Base-by-base conservation (phyloP, 1,140 invertebrate species). In the Kradibia gibbosae region DNA sequence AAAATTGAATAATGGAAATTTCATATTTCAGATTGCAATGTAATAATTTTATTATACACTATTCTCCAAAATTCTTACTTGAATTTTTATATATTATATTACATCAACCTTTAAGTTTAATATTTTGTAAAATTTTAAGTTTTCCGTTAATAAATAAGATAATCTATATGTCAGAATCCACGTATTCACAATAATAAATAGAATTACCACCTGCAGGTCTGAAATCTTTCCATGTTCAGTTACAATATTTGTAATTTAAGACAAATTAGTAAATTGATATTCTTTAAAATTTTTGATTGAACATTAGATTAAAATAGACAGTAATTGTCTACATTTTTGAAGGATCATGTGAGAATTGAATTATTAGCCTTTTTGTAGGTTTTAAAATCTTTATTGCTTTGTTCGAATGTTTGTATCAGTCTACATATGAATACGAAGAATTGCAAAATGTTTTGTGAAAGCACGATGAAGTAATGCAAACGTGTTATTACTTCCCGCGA, bases 401-500 rank as follows among this genome's bases (percentile, higher is more conserved):
- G 20, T 65, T 34, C 10, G n/a, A 15, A 34, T 65, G 28, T 34
- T 65, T 65, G 34, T 65, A 65, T 65, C 31, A 15, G 15, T 65
- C 60, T 20, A 36, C 28, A 8, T 8, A 60, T 1, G 15, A 65
- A 36, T 65, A 65, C 60, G 1, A 10, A 28, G 31, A 20, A 65
- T 65, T 65, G 13, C 31, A 34, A 65, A 65, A 65, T 65, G 31
- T 65, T 65, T 65, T 65, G 60, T 25, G 31, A 36, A 65, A 65
- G 8, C 31, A 65, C 31, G 57, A 13, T 60, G 57, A 31, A 65
- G 31, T 65, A 36, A 36, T 25, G 28, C 60, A 65, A 65, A 65
- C 60, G 31, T 65, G 60, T 65, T 65, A 28, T 65, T 17, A 17
- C 31, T 36, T 65, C 31, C 10, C 10, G 60, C 31, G 20, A 65